Percentiles rank a stretch among this genome's conserved stretches.
These are phyloP conservation scores for Channa maculata DNA, from an alignment of 2,113 vertebrate genomes.

Conservation along the genomic window DNA sequence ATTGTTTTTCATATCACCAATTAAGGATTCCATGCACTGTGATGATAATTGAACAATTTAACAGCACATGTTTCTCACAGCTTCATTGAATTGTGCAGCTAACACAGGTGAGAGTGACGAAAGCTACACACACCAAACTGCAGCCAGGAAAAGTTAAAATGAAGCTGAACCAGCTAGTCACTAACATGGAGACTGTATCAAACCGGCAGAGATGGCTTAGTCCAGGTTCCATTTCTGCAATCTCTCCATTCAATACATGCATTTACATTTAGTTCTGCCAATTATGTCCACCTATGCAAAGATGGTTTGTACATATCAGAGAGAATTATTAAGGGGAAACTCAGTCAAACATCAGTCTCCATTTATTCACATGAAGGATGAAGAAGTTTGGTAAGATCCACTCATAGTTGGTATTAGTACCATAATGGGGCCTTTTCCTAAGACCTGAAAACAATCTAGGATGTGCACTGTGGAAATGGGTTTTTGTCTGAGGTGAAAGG, in stretches of 20 bases:
- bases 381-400: too few species aligned
- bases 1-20: neutral
- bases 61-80: neutral
- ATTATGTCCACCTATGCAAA: neutral
- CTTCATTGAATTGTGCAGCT: neutral
- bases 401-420: too few species aligned
- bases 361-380: neutral
- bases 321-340: too few species aligned
- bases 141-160: too few species aligned
- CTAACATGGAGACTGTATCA: neutral
- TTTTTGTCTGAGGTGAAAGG: constrained; percentile 25
- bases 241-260: neutral
- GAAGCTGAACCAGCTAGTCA: too few species aligned
- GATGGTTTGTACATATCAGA: neutral
- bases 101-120: too few species aligned
- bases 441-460: neutral
- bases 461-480: constrained; percentile 11
- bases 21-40: too few species aligned
- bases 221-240: neutral
- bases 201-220: neutral
- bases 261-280: too few species aligned
- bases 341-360: neutral
- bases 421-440: too few species aligned
- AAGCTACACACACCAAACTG: too few species aligned
- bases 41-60: neutral